Evolutionary conservation across 1,140 invertebrate species (phyloP).

Genomic region (Drosophila mayri): DNA sequence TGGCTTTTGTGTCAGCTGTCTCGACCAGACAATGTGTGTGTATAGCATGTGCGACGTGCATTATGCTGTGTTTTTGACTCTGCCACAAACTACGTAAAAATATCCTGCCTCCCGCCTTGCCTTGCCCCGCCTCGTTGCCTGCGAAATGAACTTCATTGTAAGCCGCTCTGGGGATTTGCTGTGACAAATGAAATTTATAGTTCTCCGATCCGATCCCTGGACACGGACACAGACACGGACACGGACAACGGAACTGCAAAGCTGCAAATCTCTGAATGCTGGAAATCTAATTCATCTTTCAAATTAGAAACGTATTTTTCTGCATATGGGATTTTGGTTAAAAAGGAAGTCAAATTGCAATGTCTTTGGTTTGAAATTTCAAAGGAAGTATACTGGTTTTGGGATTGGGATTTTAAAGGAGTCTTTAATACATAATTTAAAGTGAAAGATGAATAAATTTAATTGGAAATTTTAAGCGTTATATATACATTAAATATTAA

Average conservation of each 20-base stretch:
- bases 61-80: slow-evolving; percentile 82
- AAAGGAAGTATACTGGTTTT: background rate
- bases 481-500: too few species aligned
- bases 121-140: slow-evolving; percentile 36
- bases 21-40: slow-evolving; percentile 54
- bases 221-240: background rate
- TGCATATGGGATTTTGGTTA: slow-evolving; percentile 30
- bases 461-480: too few species aligned
- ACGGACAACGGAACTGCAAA: slow-evolving; percentile 54
- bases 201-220: slow-evolving; percentile 52
- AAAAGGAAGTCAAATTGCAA: slow-evolving; percentile 11
- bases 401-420: background rate
- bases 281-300: slow-evolving; percentile 80
- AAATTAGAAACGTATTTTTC: slow-evolving; percentile 74
- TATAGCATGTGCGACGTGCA: slow-evolving; percentile 61
- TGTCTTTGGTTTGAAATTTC: background rate
- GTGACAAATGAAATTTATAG: slow-evolving; percentile 83
- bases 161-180: slow-evolving; percentile 73
- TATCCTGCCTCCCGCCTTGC: slow-evolving; percentile 40
- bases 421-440: background rate
- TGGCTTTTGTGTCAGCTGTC: slow-evolving; percentile 80
- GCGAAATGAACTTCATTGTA: slow-evolving; percentile 74
- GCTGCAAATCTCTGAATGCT: slow-evolving; percentile 67
- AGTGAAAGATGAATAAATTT: too few species aligned
- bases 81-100: slow-evolving; percentile 80